Evolutionary conservation across 2,888 invertebrate species (phyloP), one percentile per base, ranked within the genome.

Genomic region (Tetrapedia diversipes): DNA sequence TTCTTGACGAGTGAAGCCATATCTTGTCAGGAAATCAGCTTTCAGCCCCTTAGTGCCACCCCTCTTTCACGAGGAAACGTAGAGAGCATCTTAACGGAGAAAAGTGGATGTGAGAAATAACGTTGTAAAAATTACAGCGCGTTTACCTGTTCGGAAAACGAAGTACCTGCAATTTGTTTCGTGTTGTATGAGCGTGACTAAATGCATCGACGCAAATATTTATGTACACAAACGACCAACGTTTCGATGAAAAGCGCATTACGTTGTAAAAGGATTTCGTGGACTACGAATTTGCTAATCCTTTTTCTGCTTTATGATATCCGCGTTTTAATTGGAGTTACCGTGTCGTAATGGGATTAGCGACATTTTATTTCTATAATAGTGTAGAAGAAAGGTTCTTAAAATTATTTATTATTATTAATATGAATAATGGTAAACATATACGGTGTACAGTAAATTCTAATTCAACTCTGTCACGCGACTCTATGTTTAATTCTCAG

Each of bases 91-190:
- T 22, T 45, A 45, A 45, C 19, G 22, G 22, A 22, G 45, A 22
- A 45, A 45, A 45, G 22, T 45, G 45, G 45, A 45, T 22, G 45
- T 45, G 45, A 45, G 45, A 45, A 45, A 45, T 45, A 45, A 45
- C 45, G 22, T 45, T 22, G 22, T 19, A 1, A 22, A 19, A 45
- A 45, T 45, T 22, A 45, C 22, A 45, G 22, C 45, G 22, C 22
- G 45, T 45, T 45, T 45, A 2, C 45, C 19, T 4, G 41, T n/a
- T 10, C 11, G 6, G 45, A 1, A 43, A n/a, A n/a, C n/a, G 22
- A 22, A 22, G 22, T 22, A 22, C 45, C 45, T n/a, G 41, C 41
- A 41, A 22, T 45, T 45, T 19, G 41, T 41, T 41, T 6, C 41
- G 45, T 45, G 45, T 45, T 45, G 22, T 22, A 22, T 22, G 45